Evolutionary conservation across 1,140 invertebrate genomes (phyloP), one percentile per base, ranked within the genome.

Genomic region (Augochlora pura): DNA sequence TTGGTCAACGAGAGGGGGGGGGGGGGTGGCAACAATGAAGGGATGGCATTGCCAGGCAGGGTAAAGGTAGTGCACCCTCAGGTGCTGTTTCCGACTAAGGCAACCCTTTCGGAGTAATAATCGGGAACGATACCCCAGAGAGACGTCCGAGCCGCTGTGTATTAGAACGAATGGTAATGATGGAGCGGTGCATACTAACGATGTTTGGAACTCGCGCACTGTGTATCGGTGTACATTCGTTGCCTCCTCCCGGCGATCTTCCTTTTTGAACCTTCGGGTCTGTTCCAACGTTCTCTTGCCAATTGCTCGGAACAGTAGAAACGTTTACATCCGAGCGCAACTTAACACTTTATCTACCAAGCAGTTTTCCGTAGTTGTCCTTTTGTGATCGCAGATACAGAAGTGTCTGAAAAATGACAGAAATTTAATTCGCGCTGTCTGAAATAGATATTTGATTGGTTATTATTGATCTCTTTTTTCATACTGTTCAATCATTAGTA

Each of bases 81-180:
- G 91, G 91, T 91, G 82, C 88, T 88, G 84, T 92, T 92, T 78
- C 84, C 79, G 67, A 39, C 77, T 80, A 79, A 72, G 68, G 84
- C 87, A 92, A 92, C 91, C 91, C 91, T 91, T 92, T 91, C 87
- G 82, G 86, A 79, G 90, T 92, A 91, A 91, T 92, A 92, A 91
- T 90, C 90, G 88, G 77, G 85, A 92, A 92, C 90, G 91, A 90
- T 87, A 82, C 91, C 91, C 91, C 73, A 65, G 91, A 91, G 91
- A 91, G 85, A 57, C 78, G 86, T 87, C 78, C 86, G 86, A 83
- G 77, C 77, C 64, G 52, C 49, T 63, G 77, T 77, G 85, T 89
- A 92, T 92, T 91, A 92, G 90, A 91, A 91, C 89, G 89, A 91
- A 91, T 92, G 89, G 87, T 88, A 90, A 89, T 89, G 90, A 90